Base-by-base conservation (phyloP, 2,797 vertebrate genomes). In the Echeneis naucrates region DNA sequence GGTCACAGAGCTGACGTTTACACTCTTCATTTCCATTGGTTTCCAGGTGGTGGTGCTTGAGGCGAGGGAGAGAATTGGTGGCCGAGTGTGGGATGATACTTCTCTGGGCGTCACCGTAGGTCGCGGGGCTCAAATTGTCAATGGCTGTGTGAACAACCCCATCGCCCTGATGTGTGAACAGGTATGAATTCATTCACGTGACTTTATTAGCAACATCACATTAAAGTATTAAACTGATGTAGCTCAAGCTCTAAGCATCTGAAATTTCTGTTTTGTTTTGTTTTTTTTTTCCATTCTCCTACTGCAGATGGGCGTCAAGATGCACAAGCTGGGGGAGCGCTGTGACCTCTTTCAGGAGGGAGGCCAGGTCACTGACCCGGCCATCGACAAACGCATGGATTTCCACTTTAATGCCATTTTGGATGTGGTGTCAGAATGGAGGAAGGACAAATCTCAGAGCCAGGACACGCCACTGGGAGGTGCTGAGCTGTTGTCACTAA, bases 361-460 rank as follows among this genome's bases (percentile, higher is more conserved):
- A 32, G 98, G 98, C 75, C 95, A 93, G 75, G 93, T 93, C 72
- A 98, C 97, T 26, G 98, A 99, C 86, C 95, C 95, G 3, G 92
- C 97, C 88, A 96, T 99, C 68, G 98, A 99, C 95, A 99, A 99
- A 90, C 97, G 97, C 82, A 99, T 99, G 97, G 98, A 99, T 89
- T 99, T 99, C 88, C 98, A 99, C 94, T 99, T 99, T 88, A 99
- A 99, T 84, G 97, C 96, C 84, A 97, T 99, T 89, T 92, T 99
- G 90, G 98, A 99, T 77, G 97, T 99, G 33, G 96, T 99, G 68
- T 96, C 98, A 8, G 97, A 99, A 76, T 99, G 98, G 98, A 96
- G 98, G 87, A 99, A 99, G 92, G 97, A 99, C 94, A 99, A 97
- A 92, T 95, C 95, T 0, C 98, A 98, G 89, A 93, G 92, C 90